phyloP scores from a whole-genome alignment of 1,140 invertebrate genomes.

The Drosophila sucinea region DNA sequence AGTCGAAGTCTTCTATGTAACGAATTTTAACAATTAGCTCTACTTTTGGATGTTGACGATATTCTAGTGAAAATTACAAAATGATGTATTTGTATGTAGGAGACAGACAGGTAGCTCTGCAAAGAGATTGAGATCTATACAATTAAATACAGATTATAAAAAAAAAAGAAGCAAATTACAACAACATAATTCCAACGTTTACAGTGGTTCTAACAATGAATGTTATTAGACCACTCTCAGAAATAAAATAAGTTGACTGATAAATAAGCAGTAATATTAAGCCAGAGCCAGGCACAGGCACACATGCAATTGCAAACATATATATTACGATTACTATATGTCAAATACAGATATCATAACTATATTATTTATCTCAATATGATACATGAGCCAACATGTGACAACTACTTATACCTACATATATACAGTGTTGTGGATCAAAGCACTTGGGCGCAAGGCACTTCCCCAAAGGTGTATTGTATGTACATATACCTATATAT shows the following conservation, averaged over 20 bases:
- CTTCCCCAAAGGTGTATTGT: conserved; percentile 10
- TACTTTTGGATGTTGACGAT: conserved; percentile 16
- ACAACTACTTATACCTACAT: conserved; percentile 28
- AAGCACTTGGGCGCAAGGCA: background rate
- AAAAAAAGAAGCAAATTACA: background rate
- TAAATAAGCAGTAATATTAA: conserved; percentile 61
- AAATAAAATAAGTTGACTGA: conserved; percentile 63
- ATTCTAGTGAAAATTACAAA: conserved; percentile 23
- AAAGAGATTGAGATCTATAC: conserved; percentile 8
- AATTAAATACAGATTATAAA: conserved; percentile 7
- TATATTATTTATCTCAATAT: conserved; percentile 33
- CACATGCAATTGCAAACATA: conserved; percentile 25
- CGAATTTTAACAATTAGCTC: conserved; percentile 18
- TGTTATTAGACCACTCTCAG: conserved; percentile 30
- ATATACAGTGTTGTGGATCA: conserved; percentile 12
- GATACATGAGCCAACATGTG: conserved; percentile 31
- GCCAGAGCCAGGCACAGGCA: conserved; percentile 22
- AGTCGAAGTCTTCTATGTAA: conserved; percentile 12
- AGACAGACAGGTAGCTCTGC: conserved; percentile 13
- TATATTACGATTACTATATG: conserved; percentile 16
- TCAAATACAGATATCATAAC: conserved; percentile 25
- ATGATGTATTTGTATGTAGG: conserved; percentile 11
- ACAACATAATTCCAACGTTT: conserved; percentile 19
- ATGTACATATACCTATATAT: conserved; percentile 15
- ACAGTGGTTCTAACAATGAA: conserved; percentile 11